Conservation (phyloP, 2,888 invertebrate species). For the Phaonia tiefii region DNA sequence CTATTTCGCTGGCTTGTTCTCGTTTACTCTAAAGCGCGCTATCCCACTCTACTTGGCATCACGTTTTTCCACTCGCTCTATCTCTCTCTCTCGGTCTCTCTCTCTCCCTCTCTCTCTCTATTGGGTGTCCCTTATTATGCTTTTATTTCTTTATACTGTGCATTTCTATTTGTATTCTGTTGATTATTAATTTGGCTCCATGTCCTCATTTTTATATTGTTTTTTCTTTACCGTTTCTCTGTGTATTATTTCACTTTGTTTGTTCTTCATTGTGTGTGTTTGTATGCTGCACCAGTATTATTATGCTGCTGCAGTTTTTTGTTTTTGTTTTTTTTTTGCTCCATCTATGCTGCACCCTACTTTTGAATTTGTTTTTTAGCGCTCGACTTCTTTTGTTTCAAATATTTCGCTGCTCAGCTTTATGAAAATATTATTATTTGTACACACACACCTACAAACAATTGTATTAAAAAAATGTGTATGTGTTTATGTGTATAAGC, state of each 20-base stretch:
- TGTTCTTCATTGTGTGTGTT: not conserved
- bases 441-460: conserved; percentile 4
- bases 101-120: not conserved
- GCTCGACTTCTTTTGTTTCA: conserved; percentile 36
- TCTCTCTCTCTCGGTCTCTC: no score
- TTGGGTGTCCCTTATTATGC: conserved; percentile 26
- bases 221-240: not conserved
- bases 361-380: conserved; percentile 28
- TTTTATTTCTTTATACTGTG: not conserved
- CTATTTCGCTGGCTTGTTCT: not conserved
- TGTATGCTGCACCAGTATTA: conserved; percentile 23
- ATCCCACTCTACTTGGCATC: no score
- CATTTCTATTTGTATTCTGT: conserved; percentile 36
- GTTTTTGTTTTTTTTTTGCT: no score
- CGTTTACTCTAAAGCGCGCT: no score
- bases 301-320: conserved; percentile 34
- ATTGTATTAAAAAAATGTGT: not conserved
- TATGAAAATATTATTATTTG: conserved; percentile 18
- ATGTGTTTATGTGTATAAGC: conserved; percentile 1
- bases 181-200: conserved; percentile 62
- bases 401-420: not conserved
- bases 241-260: conserved; percentile 1
- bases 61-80: no score
- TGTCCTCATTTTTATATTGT: conserved; percentile 59
- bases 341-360: conserved; percentile 48